These are phyloP conservation scores for Prionace glauca DNA, from an alignment of 2,797 vertebrate genomes.

Conservation along the genomic window DNA sequence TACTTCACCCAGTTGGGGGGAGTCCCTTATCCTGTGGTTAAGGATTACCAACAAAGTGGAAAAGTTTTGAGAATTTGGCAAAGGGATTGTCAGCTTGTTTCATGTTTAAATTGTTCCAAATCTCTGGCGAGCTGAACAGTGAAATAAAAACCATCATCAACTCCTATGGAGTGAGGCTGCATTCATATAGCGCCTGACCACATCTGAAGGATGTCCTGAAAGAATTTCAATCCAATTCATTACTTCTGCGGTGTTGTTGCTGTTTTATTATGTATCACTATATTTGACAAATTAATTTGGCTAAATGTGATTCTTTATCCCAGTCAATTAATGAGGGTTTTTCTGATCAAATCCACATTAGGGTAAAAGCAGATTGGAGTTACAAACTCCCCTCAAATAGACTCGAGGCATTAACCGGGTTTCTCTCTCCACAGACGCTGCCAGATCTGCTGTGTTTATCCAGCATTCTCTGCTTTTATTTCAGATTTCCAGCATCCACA, in stretches of 20 bases:
- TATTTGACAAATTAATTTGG: not conserved
- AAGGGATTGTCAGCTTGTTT: too few relatives aligned
- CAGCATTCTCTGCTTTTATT: too few relatives aligned
- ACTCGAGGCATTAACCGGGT: too few relatives aligned
- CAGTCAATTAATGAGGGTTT: not conserved
- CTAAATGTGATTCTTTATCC: not conserved
- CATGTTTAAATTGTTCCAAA: not conserved
- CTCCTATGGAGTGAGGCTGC: not conserved
- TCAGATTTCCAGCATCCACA: too few relatives aligned
- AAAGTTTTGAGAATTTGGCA: not conserved
- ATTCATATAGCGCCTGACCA: not conserved
- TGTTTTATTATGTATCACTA: not conserved
- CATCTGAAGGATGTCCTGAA: not conserved
- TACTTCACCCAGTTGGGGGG: not conserved
- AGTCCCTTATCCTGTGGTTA: not conserved
- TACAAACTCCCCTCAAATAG: not conserved
- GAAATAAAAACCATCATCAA: not conserved
- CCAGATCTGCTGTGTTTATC: too few relatives aligned
- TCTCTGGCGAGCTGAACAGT: not conserved
- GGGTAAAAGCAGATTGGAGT: not conserved
- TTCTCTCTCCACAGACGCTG: too few relatives aligned
- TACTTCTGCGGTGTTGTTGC: not conserved
- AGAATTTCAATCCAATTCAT: not conserved
- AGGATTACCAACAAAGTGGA: not conserved
- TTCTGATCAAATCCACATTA: not conserved